Evolutionary conservation across 2,797 vertebrate genomes (phyloP), one percentile per base, ranked within the genome.

Genomic region (Ataeniobius toweri): DNA sequence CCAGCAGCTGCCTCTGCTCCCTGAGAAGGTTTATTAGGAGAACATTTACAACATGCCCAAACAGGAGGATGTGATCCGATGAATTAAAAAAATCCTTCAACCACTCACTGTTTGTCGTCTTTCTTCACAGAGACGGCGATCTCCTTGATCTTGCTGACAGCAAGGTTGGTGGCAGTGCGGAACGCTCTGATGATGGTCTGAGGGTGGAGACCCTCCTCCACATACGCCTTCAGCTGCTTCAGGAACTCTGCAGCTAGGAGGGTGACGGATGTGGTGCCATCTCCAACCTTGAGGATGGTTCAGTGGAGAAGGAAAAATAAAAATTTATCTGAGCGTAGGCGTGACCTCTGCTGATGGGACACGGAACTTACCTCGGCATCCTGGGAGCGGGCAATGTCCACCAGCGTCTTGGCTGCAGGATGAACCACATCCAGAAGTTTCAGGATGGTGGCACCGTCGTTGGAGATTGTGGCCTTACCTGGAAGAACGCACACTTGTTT

Each of bases 401-500:
- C 98, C 50, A 99, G 91, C 0, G 97, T 99, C 93, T 98, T 99
- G 0, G 97, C 98, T 1, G 98, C 98, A 0, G 98, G 98, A 76
- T 99, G 98, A 55, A 99, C 96, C 0, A 99, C 98, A 9, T 99
- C 98, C 0, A 99, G 94, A 69, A 99, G 96, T 82, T 98, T 99
- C 91, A 99, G 93, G 89, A 99, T 99, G 80, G 98, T 99, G 90
- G 98, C 98, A 0, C 98, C 98, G 65, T 99, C 98, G 0, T 99
- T 99, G 55, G 98, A 99, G 92, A 99, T 98, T 0, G 98, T 99
- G 86, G 98, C 97, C 91, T 99, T 99, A 46, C 98, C 98, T 99
- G 85, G 1, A 80, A 83, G 59, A 75, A 81, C 0, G 79, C 0
- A 85, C 36, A 50, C 8, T 75, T 41, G 59, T 2, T 5, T 61